Conservation (phyloP, 2,888 invertebrate genomes). For the Microplitis deprimator region DNA sequence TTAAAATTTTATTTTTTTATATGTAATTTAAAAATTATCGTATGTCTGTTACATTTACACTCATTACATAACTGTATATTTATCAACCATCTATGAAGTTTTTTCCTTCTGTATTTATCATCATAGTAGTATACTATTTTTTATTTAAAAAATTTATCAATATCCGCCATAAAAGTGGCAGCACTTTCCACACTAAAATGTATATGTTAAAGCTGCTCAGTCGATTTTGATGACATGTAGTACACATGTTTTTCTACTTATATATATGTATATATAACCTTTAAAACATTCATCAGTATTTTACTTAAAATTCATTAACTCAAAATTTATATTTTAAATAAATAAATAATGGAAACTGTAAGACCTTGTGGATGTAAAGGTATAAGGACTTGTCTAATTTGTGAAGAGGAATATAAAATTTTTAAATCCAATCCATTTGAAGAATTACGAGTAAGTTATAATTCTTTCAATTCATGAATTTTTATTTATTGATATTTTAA, state of each 20-base stretch:
- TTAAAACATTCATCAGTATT: not conserved
- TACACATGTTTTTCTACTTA: not conserved
- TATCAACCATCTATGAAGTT: not conserved
- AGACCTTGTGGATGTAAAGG: slow-evolving; percentile 94
- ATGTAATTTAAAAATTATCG: too few relatives aligned
- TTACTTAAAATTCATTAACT: too few relatives aligned
- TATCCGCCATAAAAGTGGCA: too few relatives aligned
- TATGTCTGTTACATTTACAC: too few relatives aligned
- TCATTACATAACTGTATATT: not conserved
- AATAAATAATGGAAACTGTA: slow-evolving; percentile 75
- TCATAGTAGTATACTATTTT: too few relatives aligned
- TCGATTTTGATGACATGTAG: not conserved
- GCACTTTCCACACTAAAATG: too few relatives aligned
- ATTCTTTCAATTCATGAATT: not conserved
- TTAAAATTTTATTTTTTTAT: too few relatives aligned
- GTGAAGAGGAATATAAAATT: slow-evolving; percentile 80
- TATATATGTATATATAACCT: not conserved
- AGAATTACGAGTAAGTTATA: slow-evolving; percentile 65
- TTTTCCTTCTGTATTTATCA: too few relatives aligned
- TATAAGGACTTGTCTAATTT: slow-evolving; percentile 88
- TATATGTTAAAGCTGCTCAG: not conserved
- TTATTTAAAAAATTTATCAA: too few relatives aligned
- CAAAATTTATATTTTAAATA: not conserved
- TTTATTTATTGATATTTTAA: slow-evolving; percentile 25
- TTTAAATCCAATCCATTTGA: slow-evolving; percentile 67